These are phyloP conservation scores for Polyergus mexicanus DNA, from an alignment of 1,140 invertebrate species.

Conservation along the genomic window DNA sequence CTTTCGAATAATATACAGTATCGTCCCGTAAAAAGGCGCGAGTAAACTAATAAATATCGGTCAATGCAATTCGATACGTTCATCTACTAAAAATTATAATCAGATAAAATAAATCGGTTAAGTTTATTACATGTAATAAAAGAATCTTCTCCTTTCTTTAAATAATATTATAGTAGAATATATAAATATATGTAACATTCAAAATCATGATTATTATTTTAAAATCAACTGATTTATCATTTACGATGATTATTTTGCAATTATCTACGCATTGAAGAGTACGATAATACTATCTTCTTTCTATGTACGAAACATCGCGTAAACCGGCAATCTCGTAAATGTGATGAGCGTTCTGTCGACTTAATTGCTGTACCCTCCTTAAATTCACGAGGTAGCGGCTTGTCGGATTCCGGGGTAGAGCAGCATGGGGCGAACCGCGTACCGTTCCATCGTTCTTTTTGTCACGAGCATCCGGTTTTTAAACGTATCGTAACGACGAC, in stretches of 20 bases:
- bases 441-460: constrained; percentile 10
- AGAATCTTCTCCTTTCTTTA: background rate
- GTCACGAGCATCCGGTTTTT: constrained; percentile 53
- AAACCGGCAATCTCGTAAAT: constrained; percentile 57
- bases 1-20: constrained; percentile 15
- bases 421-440: background rate
- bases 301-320: constrained; percentile 47
- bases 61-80: background rate
- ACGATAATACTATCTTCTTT: constrained; percentile 18
- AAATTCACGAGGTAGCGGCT: constrained; percentile 44
- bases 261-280: constrained; percentile 10
- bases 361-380: constrained; percentile 57
- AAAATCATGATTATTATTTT: background rate
- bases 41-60: background rate
- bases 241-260: background rate
- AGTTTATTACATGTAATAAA: background rate
- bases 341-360: constrained; percentile 54
- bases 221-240: background rate
- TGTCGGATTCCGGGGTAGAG: constrained; percentile 24
- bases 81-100: background rate
- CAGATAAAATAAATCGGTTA: background rate
- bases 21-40: background rate
- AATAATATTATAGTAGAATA: background rate
- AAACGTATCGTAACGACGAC: constrained; percentile 68
- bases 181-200: too few relatives aligned